Percentiles rank a stretch among this genome's conserved stretches.
Evolutionary conservation across 2,113 vertebrate species (phyloP).

Genomic region (Heloderma charlesbogerti): DNA sequence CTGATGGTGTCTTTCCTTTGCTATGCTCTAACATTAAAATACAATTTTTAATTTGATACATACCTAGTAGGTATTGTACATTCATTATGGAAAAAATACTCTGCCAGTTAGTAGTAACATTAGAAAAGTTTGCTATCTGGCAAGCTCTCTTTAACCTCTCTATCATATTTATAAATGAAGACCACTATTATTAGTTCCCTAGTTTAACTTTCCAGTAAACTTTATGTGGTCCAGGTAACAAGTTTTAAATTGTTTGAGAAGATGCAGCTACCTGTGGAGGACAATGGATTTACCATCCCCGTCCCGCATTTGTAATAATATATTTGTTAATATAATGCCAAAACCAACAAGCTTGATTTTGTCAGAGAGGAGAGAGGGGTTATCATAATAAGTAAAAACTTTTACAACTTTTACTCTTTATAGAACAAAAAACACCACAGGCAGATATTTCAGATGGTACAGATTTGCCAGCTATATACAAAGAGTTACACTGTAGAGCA

Average conservation of each 20-base stretch:
- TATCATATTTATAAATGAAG: no score
- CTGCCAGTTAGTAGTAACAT: no score
- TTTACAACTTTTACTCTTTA: neutral
- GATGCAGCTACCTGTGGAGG: neutral
- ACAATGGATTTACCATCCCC: neutral
- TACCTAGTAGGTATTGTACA: neutral
- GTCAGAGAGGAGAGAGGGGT: neutral
- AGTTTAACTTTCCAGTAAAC: neutral
- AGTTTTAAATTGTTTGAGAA: neutral
- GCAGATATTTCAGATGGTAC: neutral
- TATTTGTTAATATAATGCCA: neutral
- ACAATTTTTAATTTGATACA: neutral
- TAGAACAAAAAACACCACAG: neutral
- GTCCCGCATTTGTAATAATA: neutral
- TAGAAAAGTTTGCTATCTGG: no score
- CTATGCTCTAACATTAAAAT: neutral
- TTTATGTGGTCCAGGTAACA: neutral
- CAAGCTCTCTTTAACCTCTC: no score
- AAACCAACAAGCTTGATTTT: neutral
- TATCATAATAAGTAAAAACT: no score
- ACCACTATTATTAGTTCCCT: neutral
- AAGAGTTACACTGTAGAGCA: neutral
- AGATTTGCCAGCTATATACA: neutral
- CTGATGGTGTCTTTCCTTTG: neutral
- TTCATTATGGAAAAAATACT: no score